Percentiles rank a stretch among this genome's conserved stretches.
These are phyloP conservation scores for Stegodyphus mimosarum DNA, from an alignment of 1,140 invertebrate species.

Conservation along the genomic window DNA sequence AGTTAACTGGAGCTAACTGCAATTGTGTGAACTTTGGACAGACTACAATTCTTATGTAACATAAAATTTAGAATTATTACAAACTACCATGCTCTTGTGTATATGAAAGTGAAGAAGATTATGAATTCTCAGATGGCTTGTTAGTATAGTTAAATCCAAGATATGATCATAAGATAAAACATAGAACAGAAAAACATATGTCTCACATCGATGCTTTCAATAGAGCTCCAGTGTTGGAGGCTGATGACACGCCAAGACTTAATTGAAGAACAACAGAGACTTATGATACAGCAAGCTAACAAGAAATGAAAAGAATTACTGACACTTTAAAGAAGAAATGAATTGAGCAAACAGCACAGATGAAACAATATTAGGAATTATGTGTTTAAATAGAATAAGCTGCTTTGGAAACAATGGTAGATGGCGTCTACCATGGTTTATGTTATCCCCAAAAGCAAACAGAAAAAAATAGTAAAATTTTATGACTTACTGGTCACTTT, in stretches of 20 bases:
- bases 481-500: background rate
- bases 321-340: background rate
- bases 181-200: too few relatives aligned
- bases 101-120: too few relatives aligned
- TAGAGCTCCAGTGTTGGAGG: background rate
- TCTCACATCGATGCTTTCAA: background rate
- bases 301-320: background rate
- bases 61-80: too few relatives aligned
- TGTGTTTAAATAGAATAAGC: background rate
- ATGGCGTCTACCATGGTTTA: background rate
- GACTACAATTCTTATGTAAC: too few relatives aligned
- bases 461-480: slow-evolving; percentile 15
- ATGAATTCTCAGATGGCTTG: too few relatives aligned
- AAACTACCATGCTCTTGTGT: too few relatives aligned
- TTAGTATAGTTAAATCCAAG: too few relatives aligned
- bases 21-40: too few relatives aligned
- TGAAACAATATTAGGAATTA: background rate
- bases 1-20: too few relatives aligned
- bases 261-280: background rate
- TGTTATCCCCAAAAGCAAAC: slow-evolving; percentile 11
- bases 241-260: background rate
- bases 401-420: background rate
- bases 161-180: too few relatives aligned
- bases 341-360: background rate
- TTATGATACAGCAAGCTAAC: background rate